Evolutionary conservation across 2,797 vertebrate genomes (phyloP).

Genomic region (Macrochelys suwanniensis): DNA sequence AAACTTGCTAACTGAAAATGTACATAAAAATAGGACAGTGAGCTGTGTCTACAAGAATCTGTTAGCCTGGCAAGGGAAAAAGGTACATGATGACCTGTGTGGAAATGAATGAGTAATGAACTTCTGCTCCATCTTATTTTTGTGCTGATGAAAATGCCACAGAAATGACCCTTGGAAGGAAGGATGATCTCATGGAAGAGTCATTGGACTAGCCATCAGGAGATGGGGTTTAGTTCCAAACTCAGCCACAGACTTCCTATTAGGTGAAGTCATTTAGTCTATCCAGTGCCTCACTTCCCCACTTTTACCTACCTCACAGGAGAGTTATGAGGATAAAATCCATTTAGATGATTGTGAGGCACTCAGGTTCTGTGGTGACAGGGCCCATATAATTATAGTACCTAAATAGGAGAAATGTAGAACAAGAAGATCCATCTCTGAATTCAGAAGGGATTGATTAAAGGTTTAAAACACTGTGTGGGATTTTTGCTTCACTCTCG

Average conservation of each 20-base stretch:
- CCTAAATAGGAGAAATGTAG: background rate
- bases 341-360: background rate
- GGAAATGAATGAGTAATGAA: background rate
- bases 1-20: background rate
- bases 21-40: rapidly evolving
- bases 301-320: background rate
- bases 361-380: background rate
- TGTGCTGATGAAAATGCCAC: background rate
- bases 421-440: background rate
- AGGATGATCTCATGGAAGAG: background rate
- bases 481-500: background rate
- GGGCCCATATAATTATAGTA: background rate
- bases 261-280: background rate
- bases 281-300: background rate
- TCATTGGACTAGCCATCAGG: background rate
- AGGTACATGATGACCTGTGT: background rate
- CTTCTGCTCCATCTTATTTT: background rate
- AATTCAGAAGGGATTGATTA: background rate
- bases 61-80: background rate
- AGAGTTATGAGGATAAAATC: background rate
- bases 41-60: background rate
- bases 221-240: background rate
- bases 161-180: background rate
- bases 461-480: background rate
- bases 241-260: background rate